These are phyloP conservation scores for Sinella curviseta DNA, from an alignment of 1,140 invertebrate genomes.

Conservation along the genomic window DNA sequence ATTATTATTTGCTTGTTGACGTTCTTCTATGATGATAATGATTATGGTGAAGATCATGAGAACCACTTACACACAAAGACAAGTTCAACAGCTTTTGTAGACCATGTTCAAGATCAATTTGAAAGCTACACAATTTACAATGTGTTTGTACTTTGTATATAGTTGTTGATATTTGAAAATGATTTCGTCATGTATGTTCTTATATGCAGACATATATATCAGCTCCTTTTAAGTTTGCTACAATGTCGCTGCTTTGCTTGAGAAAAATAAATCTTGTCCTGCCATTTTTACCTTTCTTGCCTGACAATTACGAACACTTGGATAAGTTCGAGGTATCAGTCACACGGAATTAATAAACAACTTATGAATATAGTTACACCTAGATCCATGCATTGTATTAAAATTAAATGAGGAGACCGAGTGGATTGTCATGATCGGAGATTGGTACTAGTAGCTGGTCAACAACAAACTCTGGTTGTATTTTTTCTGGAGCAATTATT, in stretches of 20 bases:
- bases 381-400: too few relatives aligned
- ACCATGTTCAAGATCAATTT: background rate
- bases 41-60: slow-evolving; percentile 8
- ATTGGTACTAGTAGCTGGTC: too few relatives aligned
- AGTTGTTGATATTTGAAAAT: background rate
- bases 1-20: background rate
- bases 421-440: background rate
- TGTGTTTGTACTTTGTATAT: background rate
- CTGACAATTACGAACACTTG: background rate
- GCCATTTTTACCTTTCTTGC: background rate
- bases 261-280: background rate
- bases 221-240: background rate
- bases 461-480: too few relatives aligned
- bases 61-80: background rate
- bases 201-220: background rate
- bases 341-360: background rate
- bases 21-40: background rate
- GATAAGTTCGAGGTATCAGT: background rate
- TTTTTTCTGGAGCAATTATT: slow-evolving; percentile 20
- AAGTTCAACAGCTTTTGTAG: slow-evolving; percentile 15
- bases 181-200: background rate
- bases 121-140: background rate
- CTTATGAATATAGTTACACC: too few relatives aligned
- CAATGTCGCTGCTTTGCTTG: background rate
- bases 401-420: background rate